Conservation (phyloP, 2,113 vertebrate species). For the Eolophus roseicapilla region DNA sequence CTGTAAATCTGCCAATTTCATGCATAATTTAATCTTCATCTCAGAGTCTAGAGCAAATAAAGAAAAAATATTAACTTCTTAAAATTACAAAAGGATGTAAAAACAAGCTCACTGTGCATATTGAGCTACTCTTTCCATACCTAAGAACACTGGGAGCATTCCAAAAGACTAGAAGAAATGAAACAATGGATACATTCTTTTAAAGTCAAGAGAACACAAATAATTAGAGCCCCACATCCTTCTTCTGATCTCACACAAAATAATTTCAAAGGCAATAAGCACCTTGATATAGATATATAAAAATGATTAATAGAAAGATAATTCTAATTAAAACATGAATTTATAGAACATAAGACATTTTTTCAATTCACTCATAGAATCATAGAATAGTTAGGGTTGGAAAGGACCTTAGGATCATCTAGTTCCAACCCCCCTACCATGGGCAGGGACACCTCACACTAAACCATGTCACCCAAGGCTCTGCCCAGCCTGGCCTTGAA, state of each 20-base stretch:
- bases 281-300: not conserved
- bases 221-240: not conserved
- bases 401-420: no score
- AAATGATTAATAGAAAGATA: not conserved
- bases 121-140: not conserved
- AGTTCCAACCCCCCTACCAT: no score
- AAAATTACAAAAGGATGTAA: not conserved
- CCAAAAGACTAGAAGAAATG: not conserved
- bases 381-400: no score
- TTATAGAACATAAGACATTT: not conserved
- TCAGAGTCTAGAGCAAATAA: not conserved
- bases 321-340: not conserved
- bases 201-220: not conserved
- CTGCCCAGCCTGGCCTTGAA: no score
- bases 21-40: not conserved
- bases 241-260: not conserved
- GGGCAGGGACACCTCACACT: no score
- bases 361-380: not conserved
- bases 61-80: not conserved
- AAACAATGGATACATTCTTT: not conserved
- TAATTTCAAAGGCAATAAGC: not conserved
- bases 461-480: no score
- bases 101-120: not conserved
- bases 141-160: not conserved
- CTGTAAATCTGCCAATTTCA: not conserved